A percentile compares a stretch with the other conserved stretches of the same genome.
Evolutionary conservation across 2,113 vertebrate species (phyloP).

Genomic region (Hemibates koningsi): DNA sequence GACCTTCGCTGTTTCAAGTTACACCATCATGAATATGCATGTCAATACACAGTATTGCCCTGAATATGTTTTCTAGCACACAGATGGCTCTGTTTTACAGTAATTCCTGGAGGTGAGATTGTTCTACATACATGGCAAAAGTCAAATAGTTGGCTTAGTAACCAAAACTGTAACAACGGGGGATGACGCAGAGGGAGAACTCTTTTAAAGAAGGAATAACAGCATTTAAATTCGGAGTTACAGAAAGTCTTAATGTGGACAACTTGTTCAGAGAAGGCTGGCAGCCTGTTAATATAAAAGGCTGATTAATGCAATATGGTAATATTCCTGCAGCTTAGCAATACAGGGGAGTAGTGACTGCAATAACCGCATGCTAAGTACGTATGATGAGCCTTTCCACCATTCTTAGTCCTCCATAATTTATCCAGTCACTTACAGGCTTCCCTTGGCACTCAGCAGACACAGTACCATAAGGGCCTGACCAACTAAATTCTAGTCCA

Average conservation of each 20-base stretch:
- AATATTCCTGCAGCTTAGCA: background rate
- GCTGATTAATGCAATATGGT: conserved; percentile 20
- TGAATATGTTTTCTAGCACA: background rate
- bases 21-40: background rate
- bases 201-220: background rate
- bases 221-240: background rate
- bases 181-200: background rate
- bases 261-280: background rate
- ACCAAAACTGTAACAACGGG: background rate
- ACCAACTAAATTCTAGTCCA: background rate
- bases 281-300: background rate
- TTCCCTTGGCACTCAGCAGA: conserved; percentile 2
- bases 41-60: accelerated
- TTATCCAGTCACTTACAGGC: conserved; percentile 15
- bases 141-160: background rate
- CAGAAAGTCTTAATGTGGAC: background rate
- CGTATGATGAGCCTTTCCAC: background rate
- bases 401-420: conserved; percentile 7
- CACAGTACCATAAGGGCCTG: conserved; percentile 16
- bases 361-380: background rate
- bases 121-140: background rate
- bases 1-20: background rate
- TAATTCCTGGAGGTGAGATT: background rate
- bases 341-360: conserved; percentile 3
- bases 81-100: background rate